Base-by-base conservation (phyloP, 1,140 invertebrate genomes). In the Leptopilina boulardi region DNA sequence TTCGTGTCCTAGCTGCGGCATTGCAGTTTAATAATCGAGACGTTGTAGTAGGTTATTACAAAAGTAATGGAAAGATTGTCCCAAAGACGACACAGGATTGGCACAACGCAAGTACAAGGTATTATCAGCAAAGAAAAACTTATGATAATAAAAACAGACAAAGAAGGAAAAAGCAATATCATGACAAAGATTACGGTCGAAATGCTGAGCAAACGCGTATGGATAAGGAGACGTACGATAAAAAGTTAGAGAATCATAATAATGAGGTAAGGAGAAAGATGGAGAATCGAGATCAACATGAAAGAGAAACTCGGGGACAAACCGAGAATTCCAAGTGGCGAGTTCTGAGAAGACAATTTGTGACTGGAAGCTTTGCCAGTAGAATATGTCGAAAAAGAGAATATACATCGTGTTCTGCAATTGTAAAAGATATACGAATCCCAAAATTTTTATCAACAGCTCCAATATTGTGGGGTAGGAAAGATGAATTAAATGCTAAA, bases 221-320 rank as follows among this genome's bases (percentile, higher is more conserved):
- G 10, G 38, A 10, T 5, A 41, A 41, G 10, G 38, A 41, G 38
- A 10, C 41, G 41, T 42, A 42, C 9, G 41, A 42, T 42, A 15
- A 42, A 15, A 15, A 42, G 9, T 42, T 42, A 4, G 13, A 82
- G 71, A 18, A 75, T 74, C 10, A 18, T 26, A 0, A 79, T 73
- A 1, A 79, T 44, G 1, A 76, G 76, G 21, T 79, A 78, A 4
- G 80, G 73, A 10, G 44, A 26, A 56, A 73, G 44, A 15, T 47
- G 15, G 13, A n/a, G 15, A 47, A 47, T 47, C 44, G 44, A 47
- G 13, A 47, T 47, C 3, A 47, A 47, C 15, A 47, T 47, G 44
- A 47, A n/a, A 47, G 1, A 47, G 11, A 47, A 15, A 42, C 41
- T 42, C 41, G 41, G 3, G 41, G 41, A 1, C 41, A 42, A 42